Evolutionary conservation across 2,888 invertebrate species (phyloP).

Genomic region (Sialis lutaria): DNA sequence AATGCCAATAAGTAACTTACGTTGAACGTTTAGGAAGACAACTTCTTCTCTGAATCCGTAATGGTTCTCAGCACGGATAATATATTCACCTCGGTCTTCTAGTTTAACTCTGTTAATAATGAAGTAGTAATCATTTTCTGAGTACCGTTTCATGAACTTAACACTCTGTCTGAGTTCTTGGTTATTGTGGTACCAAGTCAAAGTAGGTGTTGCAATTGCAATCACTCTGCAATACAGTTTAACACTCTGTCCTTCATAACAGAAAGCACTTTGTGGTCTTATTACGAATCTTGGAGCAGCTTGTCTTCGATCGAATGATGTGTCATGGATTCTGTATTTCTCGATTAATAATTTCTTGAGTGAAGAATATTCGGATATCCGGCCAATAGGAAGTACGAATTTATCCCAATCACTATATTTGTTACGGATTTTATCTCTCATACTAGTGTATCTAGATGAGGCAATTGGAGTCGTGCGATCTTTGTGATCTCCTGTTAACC

Average conservation of each 20-base stretch:
- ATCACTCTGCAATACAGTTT: slow-evolving; percentile 96
- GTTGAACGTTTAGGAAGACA: slow-evolving; percentile 91
- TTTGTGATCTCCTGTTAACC: slow-evolving; percentile 81
- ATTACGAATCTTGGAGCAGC: slow-evolving; percentile 97
- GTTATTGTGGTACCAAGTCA: slow-evolving; percentile 92
- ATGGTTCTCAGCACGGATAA: slow-evolving; percentile 91
- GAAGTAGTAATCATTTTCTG: slow-evolving; percentile 92
- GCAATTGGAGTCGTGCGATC: slow-evolving; percentile 62
- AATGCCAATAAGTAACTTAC: slow-evolving; percentile 32
- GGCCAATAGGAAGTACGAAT: slow-evolving; percentile 85
- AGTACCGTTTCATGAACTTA: slow-evolving; percentile 97
- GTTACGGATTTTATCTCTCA: slow-evolving; percentile 74
- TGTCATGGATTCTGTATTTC: slow-evolving; percentile 92
- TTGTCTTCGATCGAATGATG: slow-evolving; percentile 90
- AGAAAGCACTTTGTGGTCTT: slow-evolving; percentile 86
- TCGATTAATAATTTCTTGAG: slow-evolving; percentile 88
- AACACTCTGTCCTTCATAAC: slow-evolving; percentile 93
- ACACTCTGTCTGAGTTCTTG: slow-evolving; percentile 89
- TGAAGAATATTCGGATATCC: slow-evolving; percentile 93
- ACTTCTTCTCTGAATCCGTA: slow-evolving; percentile 92
- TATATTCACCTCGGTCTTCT: slow-evolving; percentile 93
- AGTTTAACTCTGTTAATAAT: slow-evolving; percentile 90
- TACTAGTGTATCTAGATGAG: slow-evolving; percentile 65
- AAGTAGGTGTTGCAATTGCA: slow-evolving; percentile 81
- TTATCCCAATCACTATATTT: slow-evolving; percentile 67